phyloP scores from a whole-genome alignment of 2,113 vertebrate genomes.

The Chloropsis hardwickii region DNA sequence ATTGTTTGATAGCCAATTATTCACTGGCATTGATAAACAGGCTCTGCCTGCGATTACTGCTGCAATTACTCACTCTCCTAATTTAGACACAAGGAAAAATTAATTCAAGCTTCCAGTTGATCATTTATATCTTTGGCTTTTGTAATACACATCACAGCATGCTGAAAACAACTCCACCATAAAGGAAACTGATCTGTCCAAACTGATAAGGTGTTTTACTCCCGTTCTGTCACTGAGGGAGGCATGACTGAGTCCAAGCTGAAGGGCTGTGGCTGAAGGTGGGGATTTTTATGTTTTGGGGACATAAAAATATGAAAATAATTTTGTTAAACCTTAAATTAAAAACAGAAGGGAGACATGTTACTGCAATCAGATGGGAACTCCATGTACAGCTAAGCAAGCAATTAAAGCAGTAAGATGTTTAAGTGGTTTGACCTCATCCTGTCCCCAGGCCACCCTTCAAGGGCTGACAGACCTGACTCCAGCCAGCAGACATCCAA shows the following conservation, averaged over 20 bases:
- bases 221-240: not conserved
- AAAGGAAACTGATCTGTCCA: conserved; percentile 35
- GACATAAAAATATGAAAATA: not conserved
- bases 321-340: not conserved
- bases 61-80: conserved; percentile 56
- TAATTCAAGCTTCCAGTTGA: conserved; percentile 56
- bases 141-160: not conserved
- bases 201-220: conserved; percentile 13
- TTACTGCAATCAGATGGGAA: not conserved
- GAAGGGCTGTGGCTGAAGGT: not conserved
- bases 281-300: not conserved
- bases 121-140: conserved; percentile 52
- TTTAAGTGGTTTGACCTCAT: not conserved
- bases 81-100: conserved; percentile 65
- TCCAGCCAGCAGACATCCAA: not conserved
- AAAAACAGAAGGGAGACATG: not conserved
- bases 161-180: conserved; percentile 12
- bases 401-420: not conserved
- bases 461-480: not conserved
- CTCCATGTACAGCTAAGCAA: not conserved
- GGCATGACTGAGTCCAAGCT: not conserved
- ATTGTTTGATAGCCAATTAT: conserved; percentile 66
- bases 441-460: not conserved
- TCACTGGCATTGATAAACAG: conserved; percentile 65
- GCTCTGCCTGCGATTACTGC: conserved; percentile 36